phyloP scores from a whole-genome alignment of 1,140 invertebrate species.

The Goniozus legneri region DNA sequence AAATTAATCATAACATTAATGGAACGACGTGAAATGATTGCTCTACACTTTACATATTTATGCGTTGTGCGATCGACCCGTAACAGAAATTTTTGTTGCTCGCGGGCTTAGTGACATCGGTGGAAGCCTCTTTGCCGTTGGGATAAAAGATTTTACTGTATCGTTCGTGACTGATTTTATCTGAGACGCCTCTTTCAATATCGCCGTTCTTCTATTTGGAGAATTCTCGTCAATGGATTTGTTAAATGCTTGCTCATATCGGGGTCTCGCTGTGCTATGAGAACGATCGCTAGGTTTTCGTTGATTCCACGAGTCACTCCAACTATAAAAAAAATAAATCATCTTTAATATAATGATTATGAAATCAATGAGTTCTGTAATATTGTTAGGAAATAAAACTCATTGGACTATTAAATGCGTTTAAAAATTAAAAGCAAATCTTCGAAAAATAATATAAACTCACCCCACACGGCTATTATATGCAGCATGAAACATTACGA shows the following conservation, averaged over 20 bases:
- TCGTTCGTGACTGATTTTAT: constrained; percentile 15
- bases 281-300: constrained; percentile 30
- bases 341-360: background rate
- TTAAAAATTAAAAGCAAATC: background rate
- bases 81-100: constrained; percentile 28
- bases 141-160: constrained; percentile 38
- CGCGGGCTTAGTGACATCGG: constrained; percentile 34
- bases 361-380: background rate
- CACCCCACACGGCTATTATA: constrained; percentile 49
- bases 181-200: constrained; percentile 17
- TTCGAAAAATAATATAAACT: constrained; percentile 21
- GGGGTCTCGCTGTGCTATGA: constrained; percentile 24
- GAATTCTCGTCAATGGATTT: constrained; percentile 19
- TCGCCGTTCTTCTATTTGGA: constrained; percentile 14
- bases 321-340: constrained; percentile 29
- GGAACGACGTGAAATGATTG: background rate
- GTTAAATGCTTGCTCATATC: constrained; percentile 26
- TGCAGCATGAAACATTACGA: constrained; percentile 52
- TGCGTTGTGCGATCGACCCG: constrained; percentile 31
- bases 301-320: constrained; percentile 44
- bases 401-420: background rate
- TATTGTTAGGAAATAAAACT: background rate
- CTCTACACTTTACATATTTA: background rate
- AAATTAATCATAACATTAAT: background rate
- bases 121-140: constrained; percentile 36